Conservation (phyloP, 2,888 invertebrate genomes). For the Metalampra italica region DNA sequence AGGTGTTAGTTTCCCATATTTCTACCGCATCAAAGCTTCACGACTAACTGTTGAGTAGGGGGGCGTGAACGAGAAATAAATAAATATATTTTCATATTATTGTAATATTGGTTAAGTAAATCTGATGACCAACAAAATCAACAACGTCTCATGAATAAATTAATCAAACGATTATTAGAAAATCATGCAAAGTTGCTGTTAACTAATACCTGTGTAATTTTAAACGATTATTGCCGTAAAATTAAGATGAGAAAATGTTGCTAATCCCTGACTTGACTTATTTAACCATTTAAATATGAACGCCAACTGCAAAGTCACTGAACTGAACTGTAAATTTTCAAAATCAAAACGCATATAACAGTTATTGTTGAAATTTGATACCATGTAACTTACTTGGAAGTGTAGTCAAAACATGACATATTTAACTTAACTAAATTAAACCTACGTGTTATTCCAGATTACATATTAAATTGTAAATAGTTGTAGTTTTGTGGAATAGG, state of each 20-base stretch:
- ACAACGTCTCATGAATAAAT: too few relatives aligned
- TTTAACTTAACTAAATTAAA: neutral
- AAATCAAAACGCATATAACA: conserved; percentile 10
- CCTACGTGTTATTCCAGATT: too few relatives aligned
- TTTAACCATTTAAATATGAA: conserved; percentile 8
- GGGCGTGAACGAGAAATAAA: too few relatives aligned
- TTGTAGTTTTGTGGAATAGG: neutral
- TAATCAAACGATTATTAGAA: too few relatives aligned
- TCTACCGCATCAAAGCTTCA: too few relatives aligned
- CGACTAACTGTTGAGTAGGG: too few relatives aligned
- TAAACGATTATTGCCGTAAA: neutral
- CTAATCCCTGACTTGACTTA: conserved; percentile 8
- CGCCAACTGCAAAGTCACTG: conserved; percentile 23
- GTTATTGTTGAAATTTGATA: conserved; percentile 12
- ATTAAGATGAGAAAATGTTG: conserved; percentile 5
- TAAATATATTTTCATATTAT: too few relatives aligned
- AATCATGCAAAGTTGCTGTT: neutral
- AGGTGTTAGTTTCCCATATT: too few relatives aligned
- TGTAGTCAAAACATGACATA: conserved; percentile 6
- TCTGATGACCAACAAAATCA: neutral
- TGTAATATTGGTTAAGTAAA: neutral
- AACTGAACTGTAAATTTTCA: conserved; percentile 35
- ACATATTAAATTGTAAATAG: neutral
- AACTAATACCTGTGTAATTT: neutral
- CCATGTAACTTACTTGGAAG: conserved; percentile 7